Evolutionary conservation across 2,113 vertebrate genomes (phyloP).

Genomic region (Cygnus atratus): DNA sequence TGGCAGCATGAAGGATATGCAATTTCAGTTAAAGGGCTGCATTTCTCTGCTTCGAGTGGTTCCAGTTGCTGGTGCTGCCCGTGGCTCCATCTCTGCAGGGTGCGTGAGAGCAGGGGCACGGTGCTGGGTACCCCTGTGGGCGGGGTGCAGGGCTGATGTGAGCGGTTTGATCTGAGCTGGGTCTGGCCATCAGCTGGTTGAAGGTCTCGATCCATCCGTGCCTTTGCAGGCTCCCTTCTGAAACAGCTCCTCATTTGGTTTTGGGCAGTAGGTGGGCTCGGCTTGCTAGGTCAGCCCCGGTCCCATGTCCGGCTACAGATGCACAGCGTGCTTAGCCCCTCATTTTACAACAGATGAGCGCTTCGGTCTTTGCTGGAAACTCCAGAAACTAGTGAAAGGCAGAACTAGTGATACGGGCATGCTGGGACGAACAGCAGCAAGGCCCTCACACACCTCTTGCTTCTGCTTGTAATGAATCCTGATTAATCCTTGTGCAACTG

Average conservation of each 20-base stretch:
- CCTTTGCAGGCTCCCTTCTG: neutral
- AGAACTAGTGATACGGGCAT: neutral
- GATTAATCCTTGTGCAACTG: no score
- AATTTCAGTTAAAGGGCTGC: slow-evolving; percentile 2
- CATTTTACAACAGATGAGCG: rapidly evolving
- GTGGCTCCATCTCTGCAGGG: neutral
- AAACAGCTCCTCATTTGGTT: neutral
- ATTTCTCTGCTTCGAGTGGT: neutral
- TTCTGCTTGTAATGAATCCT: neutral
- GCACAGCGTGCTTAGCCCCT: rapidly evolving
- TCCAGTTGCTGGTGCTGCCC: neutral
- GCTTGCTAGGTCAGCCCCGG: neutral
- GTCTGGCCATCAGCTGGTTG: neutral
- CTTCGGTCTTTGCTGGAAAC: rapidly evolving
- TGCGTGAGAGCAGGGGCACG: neutral
- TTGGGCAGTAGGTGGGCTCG: neutral
- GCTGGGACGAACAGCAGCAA: no score
- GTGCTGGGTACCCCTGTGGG: neutral
- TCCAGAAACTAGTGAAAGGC: neutral
- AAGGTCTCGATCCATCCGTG: neutral
- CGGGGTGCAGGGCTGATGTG: neutral
- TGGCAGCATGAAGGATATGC: slow-evolving; percentile 18
- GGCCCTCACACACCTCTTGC: neutral
- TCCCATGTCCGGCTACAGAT: neutral
- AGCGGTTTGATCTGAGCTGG: rapidly evolving